Evolutionary conservation across 2,797 vertebrate species (phyloP), one percentile per base, ranked within the genome.

Genomic region (Gallinago nigripennis): DNA sequence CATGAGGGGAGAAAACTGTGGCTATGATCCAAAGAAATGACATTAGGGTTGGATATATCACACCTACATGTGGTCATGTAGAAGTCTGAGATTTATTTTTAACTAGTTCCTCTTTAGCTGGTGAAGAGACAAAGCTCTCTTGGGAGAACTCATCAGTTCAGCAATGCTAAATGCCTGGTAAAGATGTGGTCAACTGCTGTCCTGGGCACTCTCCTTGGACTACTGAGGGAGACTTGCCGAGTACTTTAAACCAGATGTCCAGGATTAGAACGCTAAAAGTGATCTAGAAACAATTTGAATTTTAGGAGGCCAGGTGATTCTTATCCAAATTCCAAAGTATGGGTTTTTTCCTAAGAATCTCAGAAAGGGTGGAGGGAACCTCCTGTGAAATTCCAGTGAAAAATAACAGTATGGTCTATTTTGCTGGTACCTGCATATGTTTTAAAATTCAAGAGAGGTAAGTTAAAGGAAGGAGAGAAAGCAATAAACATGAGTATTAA

Each of bases 401-500:
- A 87, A 77, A 2, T 66, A 31, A 61, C 1, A 1, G 3, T 20
- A 17, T 18, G 15, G 6, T 63, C 69, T 60, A 18, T 63, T 87
- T 90, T 25, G 4, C 66, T 82, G 51, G 39, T 8, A 43, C 19
- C 24, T 63, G 11, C 9, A 21, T 1, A 6, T 0, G 0, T 31
- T 92, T 83, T 91, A 48, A 23, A 82, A 66, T 33, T 84, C 48
- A 58, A 87, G 39, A 43, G 8, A 60, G 5, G 2, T 8, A 71
- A 50, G 18, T n/a, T 58, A 72, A 93, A 76, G 25, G 58, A 72
- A 83, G 30, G 39, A 86, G 31, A 75, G 54, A 80, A 72, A 93
- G 45, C 7, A 61, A 24, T 21, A 72, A 79, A 35, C 9, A 11
- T 0, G 1, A 82, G 3, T 43, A 43, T 37, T 56, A 57, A 69